A percentile compares a stretch with the other conserved stretches of the same genome.
Evolutionary conservation across 1,140 invertebrate species (phyloP).

Genomic region (Platyscapa corneri): DNA sequence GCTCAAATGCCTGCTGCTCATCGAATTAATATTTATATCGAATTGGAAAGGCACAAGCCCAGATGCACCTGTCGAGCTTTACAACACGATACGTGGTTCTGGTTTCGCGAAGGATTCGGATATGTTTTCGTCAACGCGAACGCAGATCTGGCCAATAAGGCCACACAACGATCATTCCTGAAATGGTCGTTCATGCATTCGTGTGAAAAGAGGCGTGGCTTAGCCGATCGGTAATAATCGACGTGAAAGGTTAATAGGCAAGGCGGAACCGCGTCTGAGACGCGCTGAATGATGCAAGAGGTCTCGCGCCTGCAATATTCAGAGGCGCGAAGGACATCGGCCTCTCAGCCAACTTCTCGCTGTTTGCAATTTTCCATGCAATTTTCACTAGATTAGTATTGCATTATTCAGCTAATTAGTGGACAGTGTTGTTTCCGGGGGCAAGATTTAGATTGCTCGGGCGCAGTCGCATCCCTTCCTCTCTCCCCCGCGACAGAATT

Average conservation of each 20-base stretch:
- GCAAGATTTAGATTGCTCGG: slow-evolving; percentile 30
- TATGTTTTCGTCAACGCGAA: too few species aligned
- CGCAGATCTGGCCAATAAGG: too few species aligned
- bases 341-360: background rate
- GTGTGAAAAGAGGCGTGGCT: background rate
- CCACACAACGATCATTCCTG: too few species aligned
- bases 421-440: slow-evolving; percentile 55
- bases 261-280: background rate
- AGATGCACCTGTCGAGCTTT: too few species aligned
- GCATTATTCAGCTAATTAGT: slow-evolving; percentile 73
- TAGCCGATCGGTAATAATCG: background rate
- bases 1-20: too few species aligned
- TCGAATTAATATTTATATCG: too few species aligned
- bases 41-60: too few species aligned
- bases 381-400: slow-evolving; percentile 71
- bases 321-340: slow-evolving; percentile 17
- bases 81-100: too few species aligned
- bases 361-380: slow-evolving; percentile 64
- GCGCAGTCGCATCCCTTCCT: background rate
- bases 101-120: too few species aligned
- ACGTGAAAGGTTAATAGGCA: background rate
- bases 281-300: slow-evolving; percentile 28
- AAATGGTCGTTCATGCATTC: too few species aligned
- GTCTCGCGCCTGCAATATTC: slow-evolving; percentile 21
- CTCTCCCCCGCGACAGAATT: slow-evolving; percentile 17